phyloP scores from a whole-genome alignment of 2,888 invertebrate species.

The Drosophila sordidula region DNA sequence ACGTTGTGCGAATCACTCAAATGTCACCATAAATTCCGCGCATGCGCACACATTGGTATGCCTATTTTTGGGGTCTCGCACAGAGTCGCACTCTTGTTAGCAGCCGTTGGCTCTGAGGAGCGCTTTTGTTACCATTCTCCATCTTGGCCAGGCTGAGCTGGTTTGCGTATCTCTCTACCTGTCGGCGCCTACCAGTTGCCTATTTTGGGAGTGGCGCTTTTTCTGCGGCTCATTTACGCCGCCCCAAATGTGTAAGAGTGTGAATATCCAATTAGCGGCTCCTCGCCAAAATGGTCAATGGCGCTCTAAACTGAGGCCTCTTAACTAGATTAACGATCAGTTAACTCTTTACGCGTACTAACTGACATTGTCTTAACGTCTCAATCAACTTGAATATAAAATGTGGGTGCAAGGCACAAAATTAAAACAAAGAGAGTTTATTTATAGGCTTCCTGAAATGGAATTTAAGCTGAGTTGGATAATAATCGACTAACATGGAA shows the following conservation, averaged over 20 bases:
- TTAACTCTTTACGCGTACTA: conserved; percentile 13
- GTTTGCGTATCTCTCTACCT: conserved; percentile 28
- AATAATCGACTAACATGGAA: too few relatives aligned
- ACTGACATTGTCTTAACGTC: conserved; percentile 12
- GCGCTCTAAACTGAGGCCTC: conserved; percentile 3
- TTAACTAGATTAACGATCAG: conserved; percentile 20
- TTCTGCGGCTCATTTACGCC: conserved; percentile 72
- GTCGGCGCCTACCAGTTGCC: conserved; percentile 79
- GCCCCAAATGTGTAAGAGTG: conserved; percentile 74
- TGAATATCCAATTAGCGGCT: conserved; percentile 78
- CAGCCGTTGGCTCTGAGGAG: conserved; percentile 26
- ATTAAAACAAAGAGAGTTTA: too few relatives aligned
- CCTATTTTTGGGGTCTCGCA: conserved; percentile 67
- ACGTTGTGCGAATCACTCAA: conserved; percentile 80
- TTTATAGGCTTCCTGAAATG: too few relatives aligned
- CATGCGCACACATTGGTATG: conserved; percentile 82
- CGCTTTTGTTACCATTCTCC: conserved; percentile 70
- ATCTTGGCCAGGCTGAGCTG: conserved; percentile 46
- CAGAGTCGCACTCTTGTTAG: conserved; percentile 49
- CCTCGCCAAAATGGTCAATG: conserved; percentile 53
- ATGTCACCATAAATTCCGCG: conserved; percentile 82
- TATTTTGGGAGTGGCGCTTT: conserved; percentile 80
- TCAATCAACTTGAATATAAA: conserved; percentile 10
- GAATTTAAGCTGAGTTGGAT: too few relatives aligned
- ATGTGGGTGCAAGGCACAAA: not conserved